A percentile compares a stretch with the other conserved stretches of the same genome.
Evolutionary conservation across 2,113 vertebrate genomes (phyloP).

Genomic region (Albula goreensis): DNA sequence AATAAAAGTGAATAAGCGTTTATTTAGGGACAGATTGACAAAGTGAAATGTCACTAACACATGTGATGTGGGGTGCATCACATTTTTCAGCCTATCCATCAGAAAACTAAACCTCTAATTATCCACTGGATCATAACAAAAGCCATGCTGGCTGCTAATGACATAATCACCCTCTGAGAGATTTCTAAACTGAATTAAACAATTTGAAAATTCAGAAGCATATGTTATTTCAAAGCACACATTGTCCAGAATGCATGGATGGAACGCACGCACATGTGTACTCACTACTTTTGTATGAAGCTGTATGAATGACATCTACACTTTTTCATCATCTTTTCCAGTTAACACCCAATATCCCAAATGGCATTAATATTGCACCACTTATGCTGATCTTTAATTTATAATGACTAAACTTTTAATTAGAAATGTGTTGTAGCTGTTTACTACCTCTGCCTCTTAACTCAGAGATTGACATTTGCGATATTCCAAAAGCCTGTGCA

Average conservation of each 20-base stretch:
- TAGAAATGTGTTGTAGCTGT: constrained; percentile 45
- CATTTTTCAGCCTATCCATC: neutral
- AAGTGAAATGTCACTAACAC: no score
- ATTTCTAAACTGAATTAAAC: neutral
- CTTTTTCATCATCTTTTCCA: constrained; percentile 8
- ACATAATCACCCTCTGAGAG: neutral
- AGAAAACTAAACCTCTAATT: neutral
- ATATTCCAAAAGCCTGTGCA: constrained; percentile 42
- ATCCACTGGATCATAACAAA: neutral
- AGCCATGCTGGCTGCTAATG: neutral
- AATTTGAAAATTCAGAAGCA: neutral
- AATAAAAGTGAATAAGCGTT: no score
- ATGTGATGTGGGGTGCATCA: neutral
- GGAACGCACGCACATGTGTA: neutral
- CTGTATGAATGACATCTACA: neutral
- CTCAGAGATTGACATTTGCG: constrained; percentile 42
- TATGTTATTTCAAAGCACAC: neutral
- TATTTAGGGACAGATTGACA: no score
- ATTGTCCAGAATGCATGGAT: neutral
- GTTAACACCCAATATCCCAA: constrained; percentile 23
- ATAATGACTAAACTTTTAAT: constrained; percentile 52
- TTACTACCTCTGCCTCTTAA: constrained; percentile 39
- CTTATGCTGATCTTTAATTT: constrained; percentile 49
- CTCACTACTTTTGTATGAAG: neutral
- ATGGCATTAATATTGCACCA: constrained; percentile 40